Base-by-base conservation (phyloP, 2,888 invertebrate genomes). In the Chironomus tentans region DNA sequence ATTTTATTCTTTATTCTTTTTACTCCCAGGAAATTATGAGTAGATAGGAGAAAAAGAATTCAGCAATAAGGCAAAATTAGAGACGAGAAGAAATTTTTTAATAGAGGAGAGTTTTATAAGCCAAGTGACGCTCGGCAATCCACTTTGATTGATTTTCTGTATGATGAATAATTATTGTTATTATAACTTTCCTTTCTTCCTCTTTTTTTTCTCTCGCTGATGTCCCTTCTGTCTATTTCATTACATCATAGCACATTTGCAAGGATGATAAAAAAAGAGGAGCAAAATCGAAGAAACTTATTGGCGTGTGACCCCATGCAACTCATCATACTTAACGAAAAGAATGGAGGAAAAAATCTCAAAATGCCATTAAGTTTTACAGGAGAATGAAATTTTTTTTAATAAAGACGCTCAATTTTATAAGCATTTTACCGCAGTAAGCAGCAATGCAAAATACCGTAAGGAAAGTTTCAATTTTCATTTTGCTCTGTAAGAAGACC, bases 141-240 rank as follows among this genome's bases (percentile, higher is more conserved):
- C 65, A 65, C 4, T 65, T 65, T 65, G 65, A 65, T 65, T 65
- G 65, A 65, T 65, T 65, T 65, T 65, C 21, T 65, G 65, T 65
- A 22, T 65, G 65, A 65, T 65, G 65, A 65, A 65, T 65, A 65
- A 65, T 65, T 65, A 65, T n/a, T 18, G 18, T 4, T 65, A 38
- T 38, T 38, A 38, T 38, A 38, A 38, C 38, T 38, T 38, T 38
- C 10, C 7, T 38, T 38, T 38, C 38, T 28, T 28, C 28, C 28
- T 28, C 10, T 22, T 21, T 10, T 21, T 15, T 15, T 15, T 28
- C 5, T 6, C 28, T 6, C 28, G 38, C 38, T 38, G 7, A 10
- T 38, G 38, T 38, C 38, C 38, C 38, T 38, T 38, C 38, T 38
- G 38, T 38, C 38, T 38, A 38, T 38, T 38, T 38, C 38, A 38